A percentile compares a stretch with the other conserved stretches of the same genome.
These are phyloP conservation scores for Acanthochromis polyacanthus DNA, from an alignment of 2,113 vertebrate species.

Conservation along the genomic window DNA sequence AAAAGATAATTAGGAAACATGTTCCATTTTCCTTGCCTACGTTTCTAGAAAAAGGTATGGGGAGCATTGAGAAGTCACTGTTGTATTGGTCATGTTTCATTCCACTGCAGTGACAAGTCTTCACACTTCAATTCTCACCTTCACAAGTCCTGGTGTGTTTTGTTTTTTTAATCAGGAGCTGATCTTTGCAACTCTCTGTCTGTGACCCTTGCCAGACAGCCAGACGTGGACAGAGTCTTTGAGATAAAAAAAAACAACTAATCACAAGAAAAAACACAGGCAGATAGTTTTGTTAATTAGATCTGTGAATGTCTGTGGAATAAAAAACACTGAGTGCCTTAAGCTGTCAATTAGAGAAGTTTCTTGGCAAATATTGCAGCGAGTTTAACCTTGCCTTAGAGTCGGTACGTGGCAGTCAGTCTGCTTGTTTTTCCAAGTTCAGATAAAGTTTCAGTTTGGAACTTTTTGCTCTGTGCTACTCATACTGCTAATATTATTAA, in stretches of 20 bases:
- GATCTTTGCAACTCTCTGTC: conserved; percentile 24
- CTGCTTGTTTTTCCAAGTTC: conserved; percentile 1
- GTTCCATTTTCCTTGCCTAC: background rate
- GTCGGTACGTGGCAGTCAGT: background rate
- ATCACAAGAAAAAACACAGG: conserved; percentile 52
- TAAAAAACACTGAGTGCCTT: conserved; percentile 47
- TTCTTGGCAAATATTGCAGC: conserved; percentile 33
- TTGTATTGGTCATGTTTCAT: background rate
- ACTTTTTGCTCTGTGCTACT: background rate
- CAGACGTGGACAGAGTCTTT: conserved; percentile 45
- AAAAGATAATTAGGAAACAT: background rate
- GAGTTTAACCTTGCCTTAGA: conserved; percentile 49
- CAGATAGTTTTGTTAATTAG: conserved; percentile 73
- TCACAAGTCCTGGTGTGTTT: conserved; percentile 18
- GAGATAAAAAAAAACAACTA: conserved; percentile 46
- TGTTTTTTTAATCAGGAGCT: conserved; percentile 2
- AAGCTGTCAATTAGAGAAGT: conserved; percentile 52
- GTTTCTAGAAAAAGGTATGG: background rate
- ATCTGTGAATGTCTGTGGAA: conserved; percentile 49
- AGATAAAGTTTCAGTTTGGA: conserved; percentile 24
- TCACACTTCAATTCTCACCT: conserved; percentile 24
- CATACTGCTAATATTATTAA: background rate
- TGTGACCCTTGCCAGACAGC: conserved; percentile 62
- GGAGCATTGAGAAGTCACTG: background rate
- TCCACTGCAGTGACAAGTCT: background rate